Evolutionary conservation across 2,113 vertebrate species (phyloP), one percentile per base, ranked within the genome.

Genomic region (Neolamprologus sp.): DNA sequence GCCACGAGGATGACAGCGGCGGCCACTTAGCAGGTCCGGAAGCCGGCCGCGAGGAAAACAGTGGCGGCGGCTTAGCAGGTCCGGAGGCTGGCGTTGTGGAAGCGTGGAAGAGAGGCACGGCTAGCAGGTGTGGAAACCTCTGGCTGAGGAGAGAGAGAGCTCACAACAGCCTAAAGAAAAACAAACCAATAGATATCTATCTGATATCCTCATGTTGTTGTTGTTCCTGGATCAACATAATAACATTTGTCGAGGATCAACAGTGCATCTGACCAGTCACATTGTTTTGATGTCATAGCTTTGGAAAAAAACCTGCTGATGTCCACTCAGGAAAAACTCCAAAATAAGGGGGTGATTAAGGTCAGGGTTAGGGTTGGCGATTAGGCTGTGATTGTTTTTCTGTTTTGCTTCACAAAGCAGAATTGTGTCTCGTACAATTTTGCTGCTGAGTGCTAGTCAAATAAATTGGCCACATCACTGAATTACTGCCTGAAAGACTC

Each of bases 391-490:
- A 19, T 63, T 19, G 58, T 63, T 47, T 47, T 71, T 71, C 35
- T 23, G n/a, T 23, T 21, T 71, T 71, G 65, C 12, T 42, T 42
- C 7, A 23, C n/a, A 42, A 71, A 71, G 37, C 35, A 42, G 37
- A 42, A 71, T 71, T 45, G 65, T 71, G 65, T 14, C 40, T 7
- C 1, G 1, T 9, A 68, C 63, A 40, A 21, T 45, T 73, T 26
- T 81, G 45, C 51, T 54, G 71, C 35, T 81, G 81, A 86, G 21
- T 83, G 85, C 54, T 60, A 78, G 80, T 84, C 81, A 60, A 55
- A 82, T 81, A 81, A 85, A 91, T 82, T 91, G 83, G 65, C 80
- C 60, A 78, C 55, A 78, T 87, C 85, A 89, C 47, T 80, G 33
- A 58, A 68, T 84, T 57, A 78, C 47, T 71, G 68, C 42, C 55